phyloP scores from a whole-genome alignment of 2,888 invertebrate genomes.

The Pandemis cinnamomeana region DNA sequence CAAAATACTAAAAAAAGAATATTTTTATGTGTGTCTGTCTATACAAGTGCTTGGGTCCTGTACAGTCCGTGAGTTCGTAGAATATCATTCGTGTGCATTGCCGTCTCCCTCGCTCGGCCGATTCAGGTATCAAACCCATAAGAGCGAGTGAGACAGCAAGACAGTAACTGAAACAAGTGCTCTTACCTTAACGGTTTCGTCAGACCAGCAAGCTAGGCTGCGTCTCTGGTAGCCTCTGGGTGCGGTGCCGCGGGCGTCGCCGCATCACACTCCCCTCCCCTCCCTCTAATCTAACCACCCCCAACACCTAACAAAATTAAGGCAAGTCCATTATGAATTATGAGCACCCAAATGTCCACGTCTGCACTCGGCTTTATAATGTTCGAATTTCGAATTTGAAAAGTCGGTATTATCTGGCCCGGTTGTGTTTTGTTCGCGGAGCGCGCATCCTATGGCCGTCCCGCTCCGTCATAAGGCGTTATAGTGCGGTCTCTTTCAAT shows the following conservation, averaged over 20 bases:
- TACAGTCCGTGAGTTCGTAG: no score
- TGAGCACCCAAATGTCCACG: slow-evolving; percentile 57
- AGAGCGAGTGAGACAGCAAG: background rate
- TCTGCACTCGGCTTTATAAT: slow-evolving; percentile 52
- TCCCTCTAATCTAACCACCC: slow-evolving; percentile 26
- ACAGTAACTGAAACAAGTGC: background rate
- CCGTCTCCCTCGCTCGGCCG: no score
- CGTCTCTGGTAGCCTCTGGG: slow-evolving; percentile 55
- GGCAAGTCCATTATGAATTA: slow-evolving; percentile 63
- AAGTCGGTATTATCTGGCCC: slow-evolving; percentile 72
- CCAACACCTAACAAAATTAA: slow-evolving; percentile 51
- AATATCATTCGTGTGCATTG: no score
- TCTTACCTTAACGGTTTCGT: slow-evolving; percentile 79
- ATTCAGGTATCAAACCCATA: no score
- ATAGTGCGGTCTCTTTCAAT: slow-evolving; percentile 65
- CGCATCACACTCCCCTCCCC: slow-evolving; percentile 69
- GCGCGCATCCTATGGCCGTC: slow-evolving; percentile 73
- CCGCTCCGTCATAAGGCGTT: slow-evolving; percentile 81
- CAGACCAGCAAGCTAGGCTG: slow-evolving; percentile 69
- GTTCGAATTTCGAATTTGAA: slow-evolving; percentile 60
- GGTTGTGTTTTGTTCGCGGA: slow-evolving; percentile 66
- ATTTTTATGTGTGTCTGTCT: no score
- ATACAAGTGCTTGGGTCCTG: no score
- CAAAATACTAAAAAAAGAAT: no score
- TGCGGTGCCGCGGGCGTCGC: slow-evolving; percentile 65